Conservation (phyloP, 2,113 vertebrate species). For the Toxotes chatareus region DNA sequence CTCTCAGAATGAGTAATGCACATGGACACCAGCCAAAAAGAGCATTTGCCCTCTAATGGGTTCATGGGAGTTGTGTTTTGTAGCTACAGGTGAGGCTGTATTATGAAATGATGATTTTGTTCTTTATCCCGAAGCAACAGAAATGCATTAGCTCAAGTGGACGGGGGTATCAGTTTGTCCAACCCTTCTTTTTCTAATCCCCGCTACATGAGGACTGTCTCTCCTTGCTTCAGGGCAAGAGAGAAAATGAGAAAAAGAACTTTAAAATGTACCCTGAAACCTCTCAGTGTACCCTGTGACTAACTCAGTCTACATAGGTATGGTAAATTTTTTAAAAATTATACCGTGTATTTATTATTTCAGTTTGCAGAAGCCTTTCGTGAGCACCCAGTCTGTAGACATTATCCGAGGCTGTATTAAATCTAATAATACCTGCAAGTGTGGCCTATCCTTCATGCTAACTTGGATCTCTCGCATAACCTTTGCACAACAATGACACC, state of each 20-base stretch:
- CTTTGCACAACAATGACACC: not conserved
- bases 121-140: not conserved
- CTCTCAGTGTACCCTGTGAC: not conserved
- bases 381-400: not conserved
- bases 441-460: not conserved
- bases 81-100: slow-evolving; percentile 32
- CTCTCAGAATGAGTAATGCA: not conserved
- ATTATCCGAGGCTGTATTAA: not conserved
- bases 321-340: not conserved
- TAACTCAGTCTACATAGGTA: not conserved
- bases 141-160: slow-evolving; percentile 36
- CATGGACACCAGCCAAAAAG: slow-evolving; percentile 57
- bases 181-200: slow-evolving; percentile 11
- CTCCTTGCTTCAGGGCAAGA: slow-evolving; percentile 16
- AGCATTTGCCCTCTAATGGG: slow-evolving; percentile 48
- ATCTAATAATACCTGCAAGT: not conserved
- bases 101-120: not conserved
- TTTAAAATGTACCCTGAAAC: not conserved
- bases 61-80: not conserved
- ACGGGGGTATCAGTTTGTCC: slow-evolving; percentile 18
- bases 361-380: not conserved
- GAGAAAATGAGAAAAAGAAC: slow-evolving; percentile 14
- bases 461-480: not conserved
- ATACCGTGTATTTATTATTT: not conserved
- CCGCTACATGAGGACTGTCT: slow-evolving; percentile 4